Conservation (phyloP, 2,113 vertebrate genomes). For the Bambusicola thoracicus region DNA sequence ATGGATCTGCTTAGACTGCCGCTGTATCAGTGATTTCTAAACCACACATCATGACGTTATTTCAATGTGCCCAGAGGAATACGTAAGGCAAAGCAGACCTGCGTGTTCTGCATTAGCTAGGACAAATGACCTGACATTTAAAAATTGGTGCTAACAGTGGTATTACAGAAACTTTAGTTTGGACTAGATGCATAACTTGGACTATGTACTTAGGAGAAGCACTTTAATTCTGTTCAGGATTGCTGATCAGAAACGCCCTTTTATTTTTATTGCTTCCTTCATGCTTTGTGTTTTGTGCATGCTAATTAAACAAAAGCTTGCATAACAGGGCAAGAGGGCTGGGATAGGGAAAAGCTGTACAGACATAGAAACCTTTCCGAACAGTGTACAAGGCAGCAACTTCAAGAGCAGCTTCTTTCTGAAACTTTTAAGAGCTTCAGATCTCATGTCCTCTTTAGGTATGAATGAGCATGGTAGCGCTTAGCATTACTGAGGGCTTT, state of each 20-base stretch:
- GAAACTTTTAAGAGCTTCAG: neutral
- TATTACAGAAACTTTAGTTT: neutral
- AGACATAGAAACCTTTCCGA: neutral
- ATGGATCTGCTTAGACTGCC: neutral
- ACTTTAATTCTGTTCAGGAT: neutral
- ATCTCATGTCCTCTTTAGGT: neutral
- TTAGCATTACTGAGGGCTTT: neutral
- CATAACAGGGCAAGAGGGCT: neutral
- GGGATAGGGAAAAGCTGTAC: neutral
- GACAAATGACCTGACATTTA: neutral
- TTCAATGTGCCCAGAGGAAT: neutral
- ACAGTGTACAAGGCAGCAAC: neutral
- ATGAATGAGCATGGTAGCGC: neutral
- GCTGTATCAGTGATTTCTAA: neutral
- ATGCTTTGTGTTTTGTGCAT: neutral
- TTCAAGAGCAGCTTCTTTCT: neutral
- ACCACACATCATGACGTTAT: accelerated
- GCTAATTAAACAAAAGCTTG: neutral
- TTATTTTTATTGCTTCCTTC: neutral
- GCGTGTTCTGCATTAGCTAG: neutral
- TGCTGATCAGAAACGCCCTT: neutral
- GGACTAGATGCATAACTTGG: neutral
- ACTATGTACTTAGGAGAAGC: neutral
- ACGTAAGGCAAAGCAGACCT: neutral
- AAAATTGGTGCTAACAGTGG: neutral